Conservation (phyloP, 2,797 vertebrate genomes). For the Leucoraja ocellata region DNA sequence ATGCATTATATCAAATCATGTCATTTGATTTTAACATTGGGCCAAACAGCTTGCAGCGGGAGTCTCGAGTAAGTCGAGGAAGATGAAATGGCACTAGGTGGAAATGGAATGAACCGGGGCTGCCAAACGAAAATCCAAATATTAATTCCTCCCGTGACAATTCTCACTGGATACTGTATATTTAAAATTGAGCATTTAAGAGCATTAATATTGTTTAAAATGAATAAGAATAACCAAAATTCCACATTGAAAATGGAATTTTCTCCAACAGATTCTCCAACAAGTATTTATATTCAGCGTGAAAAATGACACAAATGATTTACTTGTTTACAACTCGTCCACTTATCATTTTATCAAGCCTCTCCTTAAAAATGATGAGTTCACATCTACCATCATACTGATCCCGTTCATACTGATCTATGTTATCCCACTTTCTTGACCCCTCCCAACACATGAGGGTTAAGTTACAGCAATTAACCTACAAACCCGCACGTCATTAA, state of each 20-base stretch:
- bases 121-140: background rate
- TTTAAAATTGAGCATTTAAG: background rate
- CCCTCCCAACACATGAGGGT: no score
- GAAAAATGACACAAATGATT: background rate
- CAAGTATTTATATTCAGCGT: background rate
- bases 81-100: background rate
- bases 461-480: no score
- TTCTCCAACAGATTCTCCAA: background rate
- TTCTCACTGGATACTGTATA: background rate
- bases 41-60: background rate
- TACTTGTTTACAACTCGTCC: background rate
- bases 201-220: background rate
- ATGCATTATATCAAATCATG: background rate
- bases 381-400: no score
- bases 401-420: no score
- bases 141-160: background rate
- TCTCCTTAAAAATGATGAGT: background rate
- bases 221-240: background rate
- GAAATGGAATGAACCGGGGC: background rate
- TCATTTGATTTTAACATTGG: background rate
- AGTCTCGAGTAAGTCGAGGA: background rate
- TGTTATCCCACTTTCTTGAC: no score
- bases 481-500: no score
- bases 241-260: background rate
- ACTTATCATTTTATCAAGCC: background rate